phyloP scores from a whole-genome alignment of 2,888 invertebrate genomes.

The Drosophila recens region DNA sequence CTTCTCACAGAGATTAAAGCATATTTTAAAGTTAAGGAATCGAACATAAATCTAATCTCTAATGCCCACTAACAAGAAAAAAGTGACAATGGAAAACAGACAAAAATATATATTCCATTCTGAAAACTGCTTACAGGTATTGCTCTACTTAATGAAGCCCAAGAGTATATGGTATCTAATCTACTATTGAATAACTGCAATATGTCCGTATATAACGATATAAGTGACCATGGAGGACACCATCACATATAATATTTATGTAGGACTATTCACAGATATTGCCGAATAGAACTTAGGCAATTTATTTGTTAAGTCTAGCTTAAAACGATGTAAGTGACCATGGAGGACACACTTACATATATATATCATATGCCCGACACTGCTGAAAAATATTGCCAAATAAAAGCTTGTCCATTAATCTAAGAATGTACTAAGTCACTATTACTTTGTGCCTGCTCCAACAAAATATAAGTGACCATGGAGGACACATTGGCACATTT shows the following conservation, averaged over 20 bases:
- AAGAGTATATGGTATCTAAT: not conserved
- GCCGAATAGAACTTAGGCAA: not conserved
- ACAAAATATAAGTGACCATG: not conserved
- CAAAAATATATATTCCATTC: not conserved
- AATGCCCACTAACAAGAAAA: too few relatives aligned
- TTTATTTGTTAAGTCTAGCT: not conserved
- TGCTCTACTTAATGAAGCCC: not conserved
- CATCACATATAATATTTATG: too few relatives aligned
- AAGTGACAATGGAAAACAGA: not conserved
- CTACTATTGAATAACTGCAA: not conserved
- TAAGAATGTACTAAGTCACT: not conserved
- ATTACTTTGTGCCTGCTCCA: too few relatives aligned
- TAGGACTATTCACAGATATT: not conserved
- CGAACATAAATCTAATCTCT: too few relatives aligned
- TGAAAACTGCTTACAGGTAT: not conserved
- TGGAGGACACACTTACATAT: not conserved
- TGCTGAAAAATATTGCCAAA: not conserved
- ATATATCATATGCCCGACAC: not conserved
- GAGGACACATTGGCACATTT: not conserved
- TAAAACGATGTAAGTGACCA: not conserved
- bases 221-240: slow-evolving; percentile 7
- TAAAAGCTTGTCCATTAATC: not conserved
- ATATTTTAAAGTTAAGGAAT: too few relatives aligned
- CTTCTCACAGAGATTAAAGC: too few relatives aligned
- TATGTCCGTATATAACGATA: not conserved